Base-by-base conservation (phyloP, 2,888 invertebrate species). In the Parnassius apollo region DNA sequence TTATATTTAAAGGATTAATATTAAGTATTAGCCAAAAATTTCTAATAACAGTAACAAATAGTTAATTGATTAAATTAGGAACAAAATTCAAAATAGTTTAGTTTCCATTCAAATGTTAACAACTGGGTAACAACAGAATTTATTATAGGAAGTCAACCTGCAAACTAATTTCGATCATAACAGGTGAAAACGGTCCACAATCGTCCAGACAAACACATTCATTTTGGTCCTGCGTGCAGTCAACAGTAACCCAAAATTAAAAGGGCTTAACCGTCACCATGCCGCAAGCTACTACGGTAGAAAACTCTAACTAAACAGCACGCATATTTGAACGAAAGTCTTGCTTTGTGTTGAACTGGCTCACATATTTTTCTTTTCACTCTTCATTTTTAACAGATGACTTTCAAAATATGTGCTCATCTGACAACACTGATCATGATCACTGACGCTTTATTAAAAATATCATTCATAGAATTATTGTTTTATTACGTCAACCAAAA, bases 231-330 rank as follows among this genome's bases (percentile, higher is more conserved):
- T 66, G 69, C 73, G 73, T 72, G 69, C 73, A 64, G 42, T 50
- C 35, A 63, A 50, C 57, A 68, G 59, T 35, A 50, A 52, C 64
- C 62, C 64, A 55, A 56, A 48, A 48, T 42, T 64, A 64, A 59
- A 53, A 59, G 56, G 56, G 59, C 65, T 60, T 59, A 61, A 71
- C 86, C 86, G 82, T 76, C 86, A 89, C 86, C 91, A 90, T 90
- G 89, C 90, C 84, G 78, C 86, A 89, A 91, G 88, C 89, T 74
- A 68, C 83, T 85, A 85, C 60, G 13, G 42, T 68, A 70, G 55
- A 22, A 61, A 64, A 73, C 74, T 75, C 71, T 74, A 76, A 76
- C 71, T 78, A 76, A 71, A 74, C 71, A 72, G 68, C 72, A 73
- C 72, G 71, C 70, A 64, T 52, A 57, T 63, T 51, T 45, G 13